These are phyloP conservation scores for Coregonus clupeaformis DNA, from an alignment of 2,113 vertebrate species.

Conservation along the genomic window DNA sequence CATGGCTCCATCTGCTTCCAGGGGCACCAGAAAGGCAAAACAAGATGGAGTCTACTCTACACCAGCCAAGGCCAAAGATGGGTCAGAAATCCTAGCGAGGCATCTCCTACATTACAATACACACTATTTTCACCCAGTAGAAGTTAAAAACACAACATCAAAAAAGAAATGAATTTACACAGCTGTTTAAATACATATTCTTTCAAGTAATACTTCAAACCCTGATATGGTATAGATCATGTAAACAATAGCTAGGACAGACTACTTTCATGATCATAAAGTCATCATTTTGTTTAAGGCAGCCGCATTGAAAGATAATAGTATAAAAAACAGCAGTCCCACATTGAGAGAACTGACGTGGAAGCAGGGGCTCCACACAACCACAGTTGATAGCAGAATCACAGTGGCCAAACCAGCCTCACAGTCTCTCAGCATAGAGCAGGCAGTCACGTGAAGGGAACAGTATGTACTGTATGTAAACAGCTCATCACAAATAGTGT, in stretches of 20 bases:
- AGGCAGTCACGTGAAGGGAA: not conserved
- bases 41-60: not conserved
- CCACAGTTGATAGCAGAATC: constrained; percentile 17
- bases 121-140: constrained; percentile 5
- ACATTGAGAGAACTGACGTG: not conserved
- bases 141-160: not conserved
- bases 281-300: constrained; percentile 37
- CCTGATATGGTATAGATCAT: constrained; percentile 39
- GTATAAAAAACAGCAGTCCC: constrained; percentile 23
- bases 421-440: not conserved
- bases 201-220: constrained; percentile 36
- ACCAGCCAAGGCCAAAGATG: not conserved
- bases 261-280: constrained; percentile 43
- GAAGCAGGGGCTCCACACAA: constrained; percentile 22
- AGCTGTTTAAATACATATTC: constrained; percentile 31
- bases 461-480: not conserved
- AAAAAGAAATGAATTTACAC: constrained; percentile 1
- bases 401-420: not conserved
- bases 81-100: constrained; percentile 7
- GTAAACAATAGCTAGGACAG: constrained; percentile 36
- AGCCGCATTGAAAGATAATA: constrained; percentile 46
- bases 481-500: not conserved
- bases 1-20: constrained; percentile 29
- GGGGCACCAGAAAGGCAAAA: constrained; percentile 16
- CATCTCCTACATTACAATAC: constrained; percentile 11